Percentiles rank a stretch among this genome's conserved stretches.
Evolutionary conservation across 2,797 vertebrate species (phyloP).

Genomic region (Discoglossus pictus): DNA sequence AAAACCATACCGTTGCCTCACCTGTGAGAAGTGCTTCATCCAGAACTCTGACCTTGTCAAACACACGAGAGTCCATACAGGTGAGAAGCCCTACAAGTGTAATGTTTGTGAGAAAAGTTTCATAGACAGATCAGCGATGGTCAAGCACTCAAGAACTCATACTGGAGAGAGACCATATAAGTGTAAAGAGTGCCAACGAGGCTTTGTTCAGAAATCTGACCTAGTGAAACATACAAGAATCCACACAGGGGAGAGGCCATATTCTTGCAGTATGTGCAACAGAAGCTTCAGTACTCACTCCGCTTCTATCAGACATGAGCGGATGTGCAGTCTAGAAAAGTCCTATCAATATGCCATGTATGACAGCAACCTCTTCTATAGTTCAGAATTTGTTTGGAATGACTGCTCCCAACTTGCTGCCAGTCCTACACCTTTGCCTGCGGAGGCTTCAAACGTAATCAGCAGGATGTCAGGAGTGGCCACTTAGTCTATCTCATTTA

Average conservation of each 20-base stretch:
- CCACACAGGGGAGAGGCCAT: slow-evolving; percentile 28
- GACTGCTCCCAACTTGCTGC: background rate
- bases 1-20: slow-evolving; percentile 8
- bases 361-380: background rate
- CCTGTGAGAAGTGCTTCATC: slow-evolving; percentile 13
- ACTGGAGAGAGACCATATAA: slow-evolving; percentile 27
- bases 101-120: slow-evolving; percentile 28
- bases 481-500: too few relatives aligned
- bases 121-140: slow-evolving; percentile 28
- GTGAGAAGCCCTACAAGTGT: slow-evolving; percentile 41
- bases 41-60: slow-evolving; percentile 31
- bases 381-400: background rate
- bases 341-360: background rate
- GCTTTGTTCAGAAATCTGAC: slow-evolving; percentile 15
- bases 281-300: slow-evolving; percentile 6
- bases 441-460: background rate
- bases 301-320: slow-evolving; percentile 12
- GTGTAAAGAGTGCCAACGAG: slow-evolving; percentile 14
- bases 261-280: background rate
- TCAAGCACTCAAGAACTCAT: slow-evolving; percentile 32
- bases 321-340: background rate
- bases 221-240: slow-evolving; percentile 28
- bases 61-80: slow-evolving; percentile 28
- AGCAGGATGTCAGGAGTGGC: background rate
- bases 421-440: too few relatives aligned